Base-by-base conservation (phyloP, 37 sponge, comb jelly and placozoan genomes). In the Crambe crambe region DNA sequence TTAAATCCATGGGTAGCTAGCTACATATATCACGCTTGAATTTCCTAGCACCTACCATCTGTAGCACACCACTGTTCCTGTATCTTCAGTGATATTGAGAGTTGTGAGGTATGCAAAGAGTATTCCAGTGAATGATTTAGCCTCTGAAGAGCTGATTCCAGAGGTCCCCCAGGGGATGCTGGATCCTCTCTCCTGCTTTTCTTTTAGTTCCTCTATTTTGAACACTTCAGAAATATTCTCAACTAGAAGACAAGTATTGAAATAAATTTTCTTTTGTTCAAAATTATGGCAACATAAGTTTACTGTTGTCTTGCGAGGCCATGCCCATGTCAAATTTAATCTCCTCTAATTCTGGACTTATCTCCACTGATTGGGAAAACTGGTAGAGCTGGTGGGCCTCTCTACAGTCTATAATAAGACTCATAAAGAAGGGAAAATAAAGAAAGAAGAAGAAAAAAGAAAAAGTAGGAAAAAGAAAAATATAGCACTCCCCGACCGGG, bases 301-400 rank as follows among this genome's bases (percentile, higher is more conserved):
- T 47, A 47, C 51, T 47, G 51, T 47, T 47, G 51, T 47, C 51
- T 47, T 47, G 51, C 12, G 51, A 47, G 51, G 12, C 51, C 12
- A 47, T 47, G 12, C 51, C 51, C 6, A 12, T 47, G 12, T 47
- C 51, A 6, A 47, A 47, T 47, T 15, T 15, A 12, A 15, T 12
- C 51, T 47, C 51, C 6, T 47, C 51, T 15, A 6, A 47, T 47
- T 70, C 68, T 68, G 44, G 26, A n/a, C 72, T 43, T 25, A 72
- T 25, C 39, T 64, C 73, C 72, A 81, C 58, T 34, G 59, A 44
- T 79, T 94, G 91, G n/a, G 75, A 79, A 82, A 74, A 86, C 69
- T 85, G 88, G 75, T 82, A 94, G 62, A 94, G 82, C 69, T 77
- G 82, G 71, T 94, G 95, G 23, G 90, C 95, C 73, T 90, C 88